Evolutionary conservation across 2,888 invertebrate species (phyloP).

Genomic region (Chrysolina haemoptera): DNA sequence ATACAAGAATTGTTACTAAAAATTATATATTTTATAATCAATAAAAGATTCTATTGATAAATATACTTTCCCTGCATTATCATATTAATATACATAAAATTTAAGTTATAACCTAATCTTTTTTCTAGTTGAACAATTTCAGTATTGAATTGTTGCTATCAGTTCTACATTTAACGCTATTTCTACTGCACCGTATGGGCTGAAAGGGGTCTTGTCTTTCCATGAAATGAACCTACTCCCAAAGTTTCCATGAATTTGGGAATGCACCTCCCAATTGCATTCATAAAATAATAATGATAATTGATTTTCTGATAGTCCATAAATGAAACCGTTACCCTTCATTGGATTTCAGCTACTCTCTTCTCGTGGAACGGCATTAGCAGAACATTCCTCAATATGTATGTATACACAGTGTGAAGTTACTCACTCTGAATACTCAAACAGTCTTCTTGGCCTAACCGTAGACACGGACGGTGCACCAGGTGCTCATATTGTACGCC

Average conservation of each 20-base stretch:
- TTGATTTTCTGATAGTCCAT: neutral
- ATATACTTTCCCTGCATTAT: too few species aligned
- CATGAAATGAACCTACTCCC: too few species aligned
- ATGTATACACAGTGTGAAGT: conserved; percentile 35
- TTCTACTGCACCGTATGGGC: too few species aligned
- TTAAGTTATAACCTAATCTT: too few species aligned
- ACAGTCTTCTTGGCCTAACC: conserved; percentile 24
- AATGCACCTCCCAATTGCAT: neutral
- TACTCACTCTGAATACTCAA: conserved; percentile 29
- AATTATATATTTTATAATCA: too few species aligned
- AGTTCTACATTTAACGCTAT: too few species aligned
- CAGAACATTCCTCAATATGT: conserved; percentile 19
- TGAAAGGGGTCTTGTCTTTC: neutral
- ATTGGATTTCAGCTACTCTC: neutral
- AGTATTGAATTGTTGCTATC: too few species aligned
- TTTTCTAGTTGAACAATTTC: too few species aligned
- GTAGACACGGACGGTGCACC: conserved; percentile 37
- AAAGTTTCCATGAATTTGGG: neutral
- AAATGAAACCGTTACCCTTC: neutral
- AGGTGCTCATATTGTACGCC: conserved; percentile 39
- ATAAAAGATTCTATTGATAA: too few species aligned
- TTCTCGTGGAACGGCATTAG: neutral
- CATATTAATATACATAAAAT: too few species aligned
- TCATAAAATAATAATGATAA: neutral
- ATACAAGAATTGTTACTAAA: too few species aligned